A percentile compares a stretch with the other conserved stretches of the same genome.
These are phyloP conservation scores for Mormyrus proboscirostris DNA, from an alignment of 2,797 vertebrate species.

Conservation along the genomic window DNA sequence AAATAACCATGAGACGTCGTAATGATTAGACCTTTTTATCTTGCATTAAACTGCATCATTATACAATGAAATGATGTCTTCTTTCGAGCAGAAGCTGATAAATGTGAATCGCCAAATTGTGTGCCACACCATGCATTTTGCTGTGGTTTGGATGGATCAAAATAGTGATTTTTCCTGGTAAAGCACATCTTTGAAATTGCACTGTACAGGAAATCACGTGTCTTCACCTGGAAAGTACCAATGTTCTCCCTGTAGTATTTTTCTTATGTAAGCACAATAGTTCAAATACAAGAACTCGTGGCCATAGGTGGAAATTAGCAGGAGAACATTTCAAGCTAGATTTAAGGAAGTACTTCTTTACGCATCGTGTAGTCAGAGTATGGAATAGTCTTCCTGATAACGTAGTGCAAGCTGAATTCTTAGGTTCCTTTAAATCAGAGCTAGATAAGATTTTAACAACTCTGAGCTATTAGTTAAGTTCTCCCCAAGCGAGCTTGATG, in stretches of 20 bases:
- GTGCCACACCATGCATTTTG: neutral
- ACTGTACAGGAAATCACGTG: neutral
- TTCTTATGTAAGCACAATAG: neutral
- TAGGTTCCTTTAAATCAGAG: too few species aligned
- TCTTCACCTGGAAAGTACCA: neutral
- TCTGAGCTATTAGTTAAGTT: too few species aligned
- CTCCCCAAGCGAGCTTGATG: too few species aligned
- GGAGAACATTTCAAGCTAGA: too few species aligned
- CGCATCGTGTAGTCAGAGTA: too few species aligned
- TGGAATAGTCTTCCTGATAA: too few species aligned
- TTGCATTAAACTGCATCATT: conserved; percentile 5
- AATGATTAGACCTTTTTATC: conserved; percentile 8
- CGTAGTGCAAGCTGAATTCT: too few species aligned
- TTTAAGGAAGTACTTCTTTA: too few species aligned
- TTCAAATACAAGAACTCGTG: too few species aligned
- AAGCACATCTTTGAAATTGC: neutral
- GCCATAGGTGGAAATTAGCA: too few species aligned
- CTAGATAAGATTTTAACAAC: too few species aligned
- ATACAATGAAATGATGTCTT: neutral
- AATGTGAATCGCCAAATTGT: neutral
- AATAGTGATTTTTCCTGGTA: neutral
- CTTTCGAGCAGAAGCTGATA: neutral
- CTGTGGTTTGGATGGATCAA: neutral
- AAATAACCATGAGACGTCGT: neutral
- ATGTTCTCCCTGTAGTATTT: neutral